Evolutionary conservation across 2,888 invertebrate genomes (phyloP).

Genomic region (Callosobruchus maculatus): DNA sequence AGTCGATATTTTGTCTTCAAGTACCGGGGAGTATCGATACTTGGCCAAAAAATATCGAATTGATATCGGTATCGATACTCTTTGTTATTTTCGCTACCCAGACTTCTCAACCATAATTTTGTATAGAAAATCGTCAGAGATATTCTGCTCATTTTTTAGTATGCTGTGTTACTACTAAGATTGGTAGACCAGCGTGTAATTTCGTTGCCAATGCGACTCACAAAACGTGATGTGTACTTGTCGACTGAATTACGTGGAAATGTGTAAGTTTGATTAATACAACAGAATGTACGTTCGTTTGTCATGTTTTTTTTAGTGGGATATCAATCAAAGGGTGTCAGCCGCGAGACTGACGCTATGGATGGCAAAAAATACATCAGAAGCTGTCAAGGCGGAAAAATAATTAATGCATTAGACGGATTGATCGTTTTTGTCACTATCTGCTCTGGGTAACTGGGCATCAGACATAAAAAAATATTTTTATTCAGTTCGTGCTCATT

Average conservation of each 20-base stretch:
- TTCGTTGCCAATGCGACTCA: too few relatives aligned
- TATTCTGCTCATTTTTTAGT: too few relatives aligned
- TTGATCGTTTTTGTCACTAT: neutral
- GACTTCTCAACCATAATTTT: too few relatives aligned
- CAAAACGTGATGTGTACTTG: neutral
- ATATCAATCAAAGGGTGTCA: slow-evolving; percentile 16
- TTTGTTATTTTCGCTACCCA: too few relatives aligned
- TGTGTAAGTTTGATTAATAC: slow-evolving; percentile 18
- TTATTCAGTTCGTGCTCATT: neutral
- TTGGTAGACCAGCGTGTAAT: too few relatives aligned
- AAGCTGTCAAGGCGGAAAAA: neutral
- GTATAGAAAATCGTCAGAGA: too few relatives aligned
- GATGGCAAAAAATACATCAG: neutral
- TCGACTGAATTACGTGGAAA: neutral
- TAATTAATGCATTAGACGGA: neutral
- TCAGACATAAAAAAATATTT: neutral
- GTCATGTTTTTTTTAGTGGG: slow-evolving; percentile 20
- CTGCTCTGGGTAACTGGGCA: neutral
- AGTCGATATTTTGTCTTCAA: too few relatives aligned
- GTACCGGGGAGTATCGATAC: too few relatives aligned
- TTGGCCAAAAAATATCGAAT: too few relatives aligned
- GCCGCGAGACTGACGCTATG: neutral
- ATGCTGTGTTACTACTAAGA: too few relatives aligned
- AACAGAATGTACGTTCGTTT: slow-evolving; percentile 23
- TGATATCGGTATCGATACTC: too few relatives aligned